phyloP scores from a whole-genome alignment of 2,797 vertebrate genomes.

The Galago senegalensis region DNA sequence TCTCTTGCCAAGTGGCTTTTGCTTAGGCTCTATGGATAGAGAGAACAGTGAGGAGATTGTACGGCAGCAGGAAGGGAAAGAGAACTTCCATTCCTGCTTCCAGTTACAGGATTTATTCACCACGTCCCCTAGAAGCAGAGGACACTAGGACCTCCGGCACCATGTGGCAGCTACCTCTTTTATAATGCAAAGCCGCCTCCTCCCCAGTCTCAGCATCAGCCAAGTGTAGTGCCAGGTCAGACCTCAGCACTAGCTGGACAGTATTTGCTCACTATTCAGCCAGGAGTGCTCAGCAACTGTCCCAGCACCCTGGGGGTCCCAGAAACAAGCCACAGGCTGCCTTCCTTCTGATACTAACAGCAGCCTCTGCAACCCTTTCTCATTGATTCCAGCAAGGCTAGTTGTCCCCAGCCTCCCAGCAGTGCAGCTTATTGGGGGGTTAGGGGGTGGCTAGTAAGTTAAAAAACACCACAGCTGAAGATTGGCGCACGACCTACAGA shows the following conservation, averaged over 20 bases:
- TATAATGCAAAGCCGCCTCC: background rate
- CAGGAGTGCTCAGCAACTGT: background rate
- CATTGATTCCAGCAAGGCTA: background rate
- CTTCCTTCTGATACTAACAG: background rate
- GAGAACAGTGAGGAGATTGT: background rate
- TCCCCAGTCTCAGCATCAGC: background rate
- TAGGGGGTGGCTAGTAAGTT: background rate
- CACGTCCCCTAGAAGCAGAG: background rate
- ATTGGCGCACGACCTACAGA: too few species aligned
- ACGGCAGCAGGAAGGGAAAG: background rate
- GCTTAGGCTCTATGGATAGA: background rate
- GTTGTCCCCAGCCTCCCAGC: background rate
- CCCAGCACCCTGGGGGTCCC: background rate
- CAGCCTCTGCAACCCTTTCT: background rate
- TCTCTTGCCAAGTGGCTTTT: background rate
- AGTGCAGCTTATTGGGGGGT: background rate
- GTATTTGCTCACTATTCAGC: too few species aligned
- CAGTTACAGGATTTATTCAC: background rate
- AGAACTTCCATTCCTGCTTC: background rate
- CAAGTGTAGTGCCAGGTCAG: too few species aligned
- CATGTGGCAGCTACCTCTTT: background rate
- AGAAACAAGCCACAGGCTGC: background rate
- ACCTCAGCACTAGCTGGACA: background rate
- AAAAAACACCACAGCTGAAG: background rate
- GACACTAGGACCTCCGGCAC: background rate